Conservation (phyloP, 1,140 invertebrate genomes). For the Drosophila nannoptera region DNA sequence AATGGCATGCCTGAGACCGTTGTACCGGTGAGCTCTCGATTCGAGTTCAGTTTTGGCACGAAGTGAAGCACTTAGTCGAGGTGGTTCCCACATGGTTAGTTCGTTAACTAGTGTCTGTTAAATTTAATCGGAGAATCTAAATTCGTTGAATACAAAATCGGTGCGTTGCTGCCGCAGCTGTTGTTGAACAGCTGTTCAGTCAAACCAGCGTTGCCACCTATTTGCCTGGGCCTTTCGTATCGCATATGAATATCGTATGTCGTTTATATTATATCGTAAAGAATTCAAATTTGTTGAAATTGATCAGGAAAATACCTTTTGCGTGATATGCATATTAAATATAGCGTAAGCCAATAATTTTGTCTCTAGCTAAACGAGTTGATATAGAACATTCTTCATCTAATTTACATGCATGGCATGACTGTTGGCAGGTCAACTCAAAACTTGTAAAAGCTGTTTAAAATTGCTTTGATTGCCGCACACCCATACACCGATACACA, state of each 20-base stretch:
- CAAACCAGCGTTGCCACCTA: slow-evolving; percentile 28
- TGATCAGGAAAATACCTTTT: not conserved
- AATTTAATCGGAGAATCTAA: slow-evolving; percentile 9
- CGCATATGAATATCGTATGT: slow-evolving; percentile 8
- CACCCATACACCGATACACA: slow-evolving; percentile 5
- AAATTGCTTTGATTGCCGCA: slow-evolving; percentile 49
- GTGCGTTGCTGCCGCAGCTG: slow-evolving; percentile 23
- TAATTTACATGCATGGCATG: slow-evolving; percentile 49
- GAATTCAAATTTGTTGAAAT: not conserved
- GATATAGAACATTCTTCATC: not conserved
- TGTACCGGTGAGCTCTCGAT: slow-evolving; percentile 43
- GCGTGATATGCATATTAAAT: not conserved
- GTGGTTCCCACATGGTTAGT: slow-evolving; percentile 63
- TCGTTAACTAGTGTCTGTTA: slow-evolving; percentile 8
- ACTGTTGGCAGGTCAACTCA: slow-evolving; percentile 9
- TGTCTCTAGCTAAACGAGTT: no score
- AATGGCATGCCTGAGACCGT: slow-evolving; percentile 18
- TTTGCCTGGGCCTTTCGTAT: not conserved
- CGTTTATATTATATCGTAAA: not conserved
- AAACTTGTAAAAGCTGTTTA: slow-evolving; percentile 59
- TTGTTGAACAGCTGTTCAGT: slow-evolving; percentile 31
- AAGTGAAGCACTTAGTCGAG: slow-evolving; percentile 66
- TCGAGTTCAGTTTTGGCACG: slow-evolving; percentile 73
- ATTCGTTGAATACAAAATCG: slow-evolving; percentile 22
- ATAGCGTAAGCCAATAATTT: not conserved